Evolutionary conservation across 1,140 invertebrate species (phyloP).

Genomic region (Phenacoccus solenopsis): DNA sequence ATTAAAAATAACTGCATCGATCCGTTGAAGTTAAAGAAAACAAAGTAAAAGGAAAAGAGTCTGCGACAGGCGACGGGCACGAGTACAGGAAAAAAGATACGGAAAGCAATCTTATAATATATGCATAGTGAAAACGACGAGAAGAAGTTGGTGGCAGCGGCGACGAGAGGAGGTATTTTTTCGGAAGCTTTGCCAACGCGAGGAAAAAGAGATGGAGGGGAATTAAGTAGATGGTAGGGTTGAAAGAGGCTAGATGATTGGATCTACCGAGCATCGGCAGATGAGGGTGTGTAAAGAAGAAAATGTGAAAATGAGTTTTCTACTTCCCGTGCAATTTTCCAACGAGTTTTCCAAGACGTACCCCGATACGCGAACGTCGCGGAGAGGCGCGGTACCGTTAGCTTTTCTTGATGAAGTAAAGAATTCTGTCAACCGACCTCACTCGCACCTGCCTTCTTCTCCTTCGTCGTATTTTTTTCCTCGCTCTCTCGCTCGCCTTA

Average conservation of each 20-base stretch:
- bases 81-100: constrained; percentile 6
- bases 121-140: constrained; percentile 14
- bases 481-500: no score
- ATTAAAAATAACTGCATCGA: constrained; percentile 14
- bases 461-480: no score
- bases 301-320: constrained; percentile 18
- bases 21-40: constrained; percentile 5
- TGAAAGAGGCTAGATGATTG: neutral
- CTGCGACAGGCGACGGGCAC: neutral
- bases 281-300: constrained; percentile 6
- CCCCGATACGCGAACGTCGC: neutral
- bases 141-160: neutral
- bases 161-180: neutral
- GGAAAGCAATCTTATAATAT: constrained; percentile 18
- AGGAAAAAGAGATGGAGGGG: neutral
- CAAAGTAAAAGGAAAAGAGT: constrained; percentile 8
- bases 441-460: neutral
- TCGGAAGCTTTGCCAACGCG: neutral
- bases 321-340: constrained; percentile 7
- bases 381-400: neutral
- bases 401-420: constrained; percentile 15
- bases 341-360: neutral
- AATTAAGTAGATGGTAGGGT: constrained; percentile 14
- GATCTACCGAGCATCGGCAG: neutral
- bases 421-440: constrained; percentile 4